Evolutionary conservation across 64 coral and sea anemone genomes (phyloP).

Genomic region (Stylophora pistillata): DNA sequence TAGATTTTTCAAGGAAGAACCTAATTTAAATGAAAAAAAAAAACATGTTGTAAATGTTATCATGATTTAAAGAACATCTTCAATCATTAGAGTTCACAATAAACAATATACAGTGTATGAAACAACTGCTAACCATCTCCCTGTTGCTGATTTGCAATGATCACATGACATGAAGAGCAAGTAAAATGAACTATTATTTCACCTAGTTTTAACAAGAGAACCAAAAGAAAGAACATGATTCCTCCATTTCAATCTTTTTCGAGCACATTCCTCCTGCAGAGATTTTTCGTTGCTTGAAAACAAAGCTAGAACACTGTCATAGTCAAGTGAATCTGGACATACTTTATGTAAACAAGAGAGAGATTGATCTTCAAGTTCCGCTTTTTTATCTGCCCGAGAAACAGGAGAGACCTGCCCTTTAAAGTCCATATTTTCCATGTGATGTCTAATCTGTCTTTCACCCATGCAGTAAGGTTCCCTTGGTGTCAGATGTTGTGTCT

Average conservation of each 20-base stretch:
- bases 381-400: background rate
- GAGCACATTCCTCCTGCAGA: background rate
- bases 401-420: background rate
- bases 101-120: too few species aligned
- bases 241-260: slow-evolving; percentile 4
- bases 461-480: background rate
- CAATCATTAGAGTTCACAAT: too few species aligned
- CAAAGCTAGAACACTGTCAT: background rate
- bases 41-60: background rate
- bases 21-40: background rate
- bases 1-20: slow-evolving; percentile 53
- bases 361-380: background rate
- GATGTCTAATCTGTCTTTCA: background rate
- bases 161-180: too few species aligned
- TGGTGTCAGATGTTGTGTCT: background rate
- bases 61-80: background rate
- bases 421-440: background rate
- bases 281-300: background rate
- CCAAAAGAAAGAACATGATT: slow-evolving; percentile 41
- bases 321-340: background rate
- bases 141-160: too few species aligned
- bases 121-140: too few species aligned
- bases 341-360: background rate
- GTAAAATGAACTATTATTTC: background rate
- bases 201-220: slow-evolving; percentile 50